Percentiles rank a stretch among this genome's conserved stretches.
Conservation (phyloP, 2,797 vertebrate genomes). For the Dendrocincla fuliginosa region DNA sequence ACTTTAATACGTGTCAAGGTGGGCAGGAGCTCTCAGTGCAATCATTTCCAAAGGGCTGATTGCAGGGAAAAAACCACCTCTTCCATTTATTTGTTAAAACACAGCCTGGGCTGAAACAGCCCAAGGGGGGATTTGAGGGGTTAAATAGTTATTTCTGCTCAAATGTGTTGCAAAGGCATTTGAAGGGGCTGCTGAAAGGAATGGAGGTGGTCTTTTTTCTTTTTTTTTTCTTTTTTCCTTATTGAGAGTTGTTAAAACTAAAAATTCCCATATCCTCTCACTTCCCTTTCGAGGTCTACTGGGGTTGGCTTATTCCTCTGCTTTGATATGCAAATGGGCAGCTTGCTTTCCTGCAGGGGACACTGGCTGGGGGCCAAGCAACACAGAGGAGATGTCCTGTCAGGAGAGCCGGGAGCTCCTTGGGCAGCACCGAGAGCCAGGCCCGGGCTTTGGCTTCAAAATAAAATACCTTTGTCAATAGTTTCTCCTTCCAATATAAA, state of each 20-base stretch:
- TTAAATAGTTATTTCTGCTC: constrained; percentile 46
- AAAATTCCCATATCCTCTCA: constrained; percentile 72
- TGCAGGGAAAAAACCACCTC: neutral
- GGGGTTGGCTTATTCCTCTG: constrained; percentile 74
- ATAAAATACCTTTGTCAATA: constrained; percentile 74
- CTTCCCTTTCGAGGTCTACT: constrained; percentile 74
- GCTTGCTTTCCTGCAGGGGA: constrained; percentile 82
- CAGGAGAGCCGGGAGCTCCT: constrained; percentile 66
- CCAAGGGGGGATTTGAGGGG: neutral
- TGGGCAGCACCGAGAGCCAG: constrained; percentile 55
- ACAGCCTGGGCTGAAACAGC: neutral
- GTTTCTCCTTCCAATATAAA: constrained; percentile 74
- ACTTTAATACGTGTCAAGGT: neutral
- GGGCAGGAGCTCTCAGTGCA: neutral
- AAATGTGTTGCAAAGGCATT: neutral
- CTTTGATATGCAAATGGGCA: constrained; percentile 85
- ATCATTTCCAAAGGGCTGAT: neutral
- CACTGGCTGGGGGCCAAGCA: constrained; percentile 75
- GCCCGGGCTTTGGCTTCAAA: constrained; percentile 65
- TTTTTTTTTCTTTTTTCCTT: neutral
- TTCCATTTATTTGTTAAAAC: neutral
- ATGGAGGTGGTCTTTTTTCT: neutral
- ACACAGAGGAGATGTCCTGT: constrained; percentile 77
- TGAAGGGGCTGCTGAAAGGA: neutral
- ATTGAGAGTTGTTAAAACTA: constrained; percentile 57